phyloP scores from a whole-genome alignment of 2,797 vertebrate species.

The Notolepis coatsorum region DNA sequence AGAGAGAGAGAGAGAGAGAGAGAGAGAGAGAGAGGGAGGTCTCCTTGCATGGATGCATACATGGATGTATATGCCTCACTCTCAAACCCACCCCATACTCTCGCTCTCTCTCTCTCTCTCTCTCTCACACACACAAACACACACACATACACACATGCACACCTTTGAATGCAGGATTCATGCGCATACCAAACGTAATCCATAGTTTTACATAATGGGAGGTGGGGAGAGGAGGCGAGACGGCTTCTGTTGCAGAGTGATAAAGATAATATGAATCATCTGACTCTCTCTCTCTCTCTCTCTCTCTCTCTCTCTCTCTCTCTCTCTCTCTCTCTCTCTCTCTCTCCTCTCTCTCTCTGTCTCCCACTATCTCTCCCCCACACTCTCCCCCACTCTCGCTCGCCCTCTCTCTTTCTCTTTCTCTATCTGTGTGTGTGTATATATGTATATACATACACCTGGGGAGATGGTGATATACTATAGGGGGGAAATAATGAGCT shows the following conservation, averaged over 20 bases:
- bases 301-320: slow-evolving; percentile 58
- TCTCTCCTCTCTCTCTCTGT: slow-evolving; percentile 21
- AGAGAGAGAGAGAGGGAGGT: slow-evolving; percentile 25
- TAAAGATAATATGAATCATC: slow-evolving; percentile 82
- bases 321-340: slow-evolving; percentile 1
- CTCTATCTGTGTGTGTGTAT: slow-evolving; percentile 1
- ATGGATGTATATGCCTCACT: slow-evolving; percentile 59
- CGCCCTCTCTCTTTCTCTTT: slow-evolving; percentile 46
- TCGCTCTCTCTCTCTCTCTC: slow-evolving; percentile 32
- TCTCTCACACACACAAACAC: slow-evolving; percentile 44
- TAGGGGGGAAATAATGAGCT: slow-evolving; percentile 75
- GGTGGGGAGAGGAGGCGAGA: slow-evolving; percentile 47
- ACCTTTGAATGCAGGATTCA: slow-evolving; percentile 74
- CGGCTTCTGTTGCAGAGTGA: slow-evolving; percentile 73
- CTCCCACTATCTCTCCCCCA: slow-evolving; percentile 50
- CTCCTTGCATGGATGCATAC: slow-evolving; percentile 73
- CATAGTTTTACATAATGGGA: slow-evolving; percentile 85
- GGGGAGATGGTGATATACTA: slow-evolving; percentile 74
- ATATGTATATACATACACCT: slow-evolving; percentile 70
- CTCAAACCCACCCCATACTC: slow-evolving; percentile 48
- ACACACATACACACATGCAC: slow-evolving; percentile 40
- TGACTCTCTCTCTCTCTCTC: slow-evolving; percentile 29
- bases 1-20: slow-evolving; percentile 13
- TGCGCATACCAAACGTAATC: slow-evolving; percentile 80
- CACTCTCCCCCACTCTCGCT: slow-evolving; percentile 28